Evolutionary conservation across 2,797 vertebrate genomes (phyloP), one percentile per base, ranked within the genome.

Genomic region (Sternotherus odoratus): DNA sequence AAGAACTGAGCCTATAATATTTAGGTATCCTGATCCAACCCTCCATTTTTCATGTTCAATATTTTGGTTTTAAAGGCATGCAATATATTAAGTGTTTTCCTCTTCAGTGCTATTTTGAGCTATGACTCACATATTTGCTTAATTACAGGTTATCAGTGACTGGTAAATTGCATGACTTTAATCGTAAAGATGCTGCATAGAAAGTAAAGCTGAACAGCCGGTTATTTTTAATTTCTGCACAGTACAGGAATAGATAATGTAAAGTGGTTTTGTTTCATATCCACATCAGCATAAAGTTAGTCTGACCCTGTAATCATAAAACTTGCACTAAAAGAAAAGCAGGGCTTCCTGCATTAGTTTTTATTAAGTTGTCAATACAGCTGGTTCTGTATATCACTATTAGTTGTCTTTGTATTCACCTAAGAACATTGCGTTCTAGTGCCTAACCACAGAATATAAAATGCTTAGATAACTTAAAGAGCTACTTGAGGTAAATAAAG

Each of bases 311-410:
- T 39, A 66, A 51, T 43, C 83, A 43, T 13, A 79, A 57, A 36
- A 43, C 28, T 10, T 36, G 46, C 49, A 28, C 11, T 15, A 77
- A 60, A 46, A 84, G 6, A 60, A 48, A 78, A 74, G 3, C 53
- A 54, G 60, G 56, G 49, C 33, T 92, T 93, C 89, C 87, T 93
- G 79, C 83, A 89, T 89, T 89, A 91, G 79, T 95, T 92, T 63
- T 21, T n/a, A 2, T 77, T 46, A 24, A 51, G n/a, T 82, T 94
- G 92, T 92, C 87, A 74, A 12, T 26, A 72, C 12, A 81, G 30
- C 77, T 75, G 30, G 43, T 75, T 75, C 92, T 90, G 33, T 92
- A 82, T 89, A 43, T 87, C 72, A 48, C 69, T 77, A 53, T 57
- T 51, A 77, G 87, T 57, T 93, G 66, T 82, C 82, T 80, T 48